Evolutionary conservation across 1,140 invertebrate species (phyloP).

Genomic region (Batillaria attramentaria): DNA sequence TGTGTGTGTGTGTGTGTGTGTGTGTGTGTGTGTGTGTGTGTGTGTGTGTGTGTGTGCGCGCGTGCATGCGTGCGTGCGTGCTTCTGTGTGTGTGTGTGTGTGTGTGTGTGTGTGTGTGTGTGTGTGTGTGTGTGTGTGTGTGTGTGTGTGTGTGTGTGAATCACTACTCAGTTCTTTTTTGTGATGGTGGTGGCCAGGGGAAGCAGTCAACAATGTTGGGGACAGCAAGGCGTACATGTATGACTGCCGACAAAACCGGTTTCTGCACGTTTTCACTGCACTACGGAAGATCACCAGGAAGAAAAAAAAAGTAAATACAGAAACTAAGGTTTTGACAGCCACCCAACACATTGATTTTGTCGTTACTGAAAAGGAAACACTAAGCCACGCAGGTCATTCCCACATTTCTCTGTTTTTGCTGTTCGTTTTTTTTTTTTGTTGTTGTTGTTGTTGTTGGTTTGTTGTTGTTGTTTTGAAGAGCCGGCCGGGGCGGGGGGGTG

Average conservation of each 20-base stretch:
- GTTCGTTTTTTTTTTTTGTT: too few relatives aligned
- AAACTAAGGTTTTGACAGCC: background rate
- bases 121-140: background rate
- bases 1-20: background rate
- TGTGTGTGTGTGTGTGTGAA: constrained; percentile 1
- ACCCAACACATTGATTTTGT: constrained; percentile 6
- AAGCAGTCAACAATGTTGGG: background rate
- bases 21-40: background rate
- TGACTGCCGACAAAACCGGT: background rate
- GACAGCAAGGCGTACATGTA: background rate
- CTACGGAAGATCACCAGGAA: too few relatives aligned
- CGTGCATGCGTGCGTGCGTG: background rate
- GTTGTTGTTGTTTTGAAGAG: too few relatives aligned
- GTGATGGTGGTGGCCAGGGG: background rate
- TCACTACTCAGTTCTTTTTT: background rate
- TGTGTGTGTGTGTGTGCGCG: background rate
- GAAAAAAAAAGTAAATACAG: background rate
- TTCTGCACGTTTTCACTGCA: too few relatives aligned
- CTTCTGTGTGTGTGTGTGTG: constrained; percentile 1
- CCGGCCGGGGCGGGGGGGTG: too few relatives aligned
- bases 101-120: background rate
- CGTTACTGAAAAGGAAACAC: background rate
- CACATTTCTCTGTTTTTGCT: too few relatives aligned
- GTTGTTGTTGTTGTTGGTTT: too few relatives aligned
- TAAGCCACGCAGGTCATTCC: background rate